Conservation (phyloP, 2,888 invertebrate species). For the Metellina segmentata region DNA sequence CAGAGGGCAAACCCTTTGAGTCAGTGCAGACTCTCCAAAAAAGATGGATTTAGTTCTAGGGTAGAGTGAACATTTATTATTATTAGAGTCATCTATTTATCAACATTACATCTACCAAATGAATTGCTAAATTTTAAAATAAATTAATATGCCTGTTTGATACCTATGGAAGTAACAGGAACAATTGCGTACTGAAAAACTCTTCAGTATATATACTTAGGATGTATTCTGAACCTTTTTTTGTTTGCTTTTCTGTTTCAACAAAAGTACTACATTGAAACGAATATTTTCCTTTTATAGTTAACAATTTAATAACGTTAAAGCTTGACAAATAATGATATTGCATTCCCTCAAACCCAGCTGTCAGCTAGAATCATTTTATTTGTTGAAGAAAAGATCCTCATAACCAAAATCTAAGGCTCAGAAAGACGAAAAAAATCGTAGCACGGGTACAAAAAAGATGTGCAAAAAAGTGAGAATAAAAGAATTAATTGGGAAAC, state of each 20-base stretch:
- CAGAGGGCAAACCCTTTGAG: no score
- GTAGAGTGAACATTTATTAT: no score
- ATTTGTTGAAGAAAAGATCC: neutral
- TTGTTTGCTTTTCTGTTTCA: neutral
- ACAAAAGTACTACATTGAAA: neutral
- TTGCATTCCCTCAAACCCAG: neutral
- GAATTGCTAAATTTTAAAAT: no score
- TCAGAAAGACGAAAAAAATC: constrained; percentile 1
- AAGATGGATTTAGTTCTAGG: no score
- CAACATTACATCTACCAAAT: no score
- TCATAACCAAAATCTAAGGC: neutral
- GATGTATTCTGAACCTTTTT: neutral
- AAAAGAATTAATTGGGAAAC: constrained; percentile 54
- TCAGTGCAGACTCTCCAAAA: no score
- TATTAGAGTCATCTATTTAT: no score
- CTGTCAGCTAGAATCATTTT: neutral
- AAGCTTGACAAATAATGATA: neutral
- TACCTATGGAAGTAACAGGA: no score
- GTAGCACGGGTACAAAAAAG: no score
- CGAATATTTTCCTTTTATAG: neutral
- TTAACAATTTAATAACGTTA: neutral
- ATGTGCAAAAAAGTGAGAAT: constrained; percentile 16
- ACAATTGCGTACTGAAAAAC: no score
- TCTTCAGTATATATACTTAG: no score
- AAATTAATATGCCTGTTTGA: no score